Percentiles rank a stretch among this genome's conserved stretches.
Evolutionary conservation across 2,797 vertebrate species (phyloP).

Genomic region (Intellagama lesueurii): DNA sequence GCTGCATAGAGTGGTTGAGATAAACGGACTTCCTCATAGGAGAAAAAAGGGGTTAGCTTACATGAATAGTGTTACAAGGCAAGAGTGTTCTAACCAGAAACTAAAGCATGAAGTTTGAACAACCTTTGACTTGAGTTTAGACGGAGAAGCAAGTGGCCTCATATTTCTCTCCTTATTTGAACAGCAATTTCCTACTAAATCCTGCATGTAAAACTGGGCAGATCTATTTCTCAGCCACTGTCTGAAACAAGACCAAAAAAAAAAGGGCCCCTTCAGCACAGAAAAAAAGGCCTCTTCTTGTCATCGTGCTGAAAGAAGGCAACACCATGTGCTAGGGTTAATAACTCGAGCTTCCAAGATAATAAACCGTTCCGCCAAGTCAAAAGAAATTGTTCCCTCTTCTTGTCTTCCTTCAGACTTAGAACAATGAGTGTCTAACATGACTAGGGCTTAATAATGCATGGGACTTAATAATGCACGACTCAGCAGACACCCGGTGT

Average conservation of each 20-base stretch:
- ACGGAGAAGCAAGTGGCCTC: not conserved
- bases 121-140: not conserved
- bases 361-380: conserved; percentile 40
- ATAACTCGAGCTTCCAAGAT: conserved; percentile 33
- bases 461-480: conserved; percentile 43
- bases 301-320: conserved; percentile 25
- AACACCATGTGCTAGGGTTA: conserved; percentile 37
- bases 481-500: conserved; percentile 13
- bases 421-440: conserved; percentile 42
- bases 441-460: conserved; percentile 43
- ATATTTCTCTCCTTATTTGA: not conserved
- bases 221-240: conserved; percentile 8
- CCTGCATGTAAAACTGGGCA: not conserved
- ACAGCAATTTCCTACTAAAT: conserved; percentile 11
- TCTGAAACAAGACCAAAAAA: not conserved
- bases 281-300: not conserved
- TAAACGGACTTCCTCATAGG: not conserved
- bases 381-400: conserved; percentile 40
- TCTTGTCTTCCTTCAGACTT: conserved; percentile 34
- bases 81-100: not conserved
- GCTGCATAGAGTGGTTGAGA: not conserved
- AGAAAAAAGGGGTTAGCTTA: not conserved
- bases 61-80: not conserved
- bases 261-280: not conserved
- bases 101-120: not conserved